A percentile compares a stretch with the other conserved stretches of the same genome.
These are phyloP conservation scores for Tinamus major DNA, from an alignment of 2,797 vertebrate genomes.

Conservation along the genomic window DNA sequence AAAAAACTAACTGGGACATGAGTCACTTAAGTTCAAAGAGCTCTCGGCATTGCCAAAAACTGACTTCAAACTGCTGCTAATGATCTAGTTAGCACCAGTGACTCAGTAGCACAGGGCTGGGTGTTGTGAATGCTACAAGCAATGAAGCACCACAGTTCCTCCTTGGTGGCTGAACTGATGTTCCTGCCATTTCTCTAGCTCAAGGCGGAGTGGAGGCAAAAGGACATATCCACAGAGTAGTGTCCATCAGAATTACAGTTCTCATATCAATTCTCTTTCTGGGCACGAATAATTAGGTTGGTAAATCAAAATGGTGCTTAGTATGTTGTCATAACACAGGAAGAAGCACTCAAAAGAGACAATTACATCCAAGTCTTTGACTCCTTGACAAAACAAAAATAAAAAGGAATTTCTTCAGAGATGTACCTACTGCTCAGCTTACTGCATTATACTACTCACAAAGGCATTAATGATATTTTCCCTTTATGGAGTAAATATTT, in stretches of 20 bases:
- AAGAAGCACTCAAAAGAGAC: slow-evolving; percentile 34
- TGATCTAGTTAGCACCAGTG: neutral
- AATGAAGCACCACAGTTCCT: neutral
- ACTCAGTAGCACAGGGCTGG: neutral
- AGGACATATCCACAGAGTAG: neutral
- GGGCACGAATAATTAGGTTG: slow-evolving; percentile 34
- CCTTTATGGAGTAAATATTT: neutral
- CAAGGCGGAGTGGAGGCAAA: neutral
- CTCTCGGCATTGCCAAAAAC: neutral
- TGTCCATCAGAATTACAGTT: neutral
- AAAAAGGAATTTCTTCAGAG: neutral
- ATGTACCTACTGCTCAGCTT: neutral
- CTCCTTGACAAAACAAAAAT: neutral
- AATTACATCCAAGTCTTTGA: neutral
- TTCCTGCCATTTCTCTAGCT: neutral
- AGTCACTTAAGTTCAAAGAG: neutral
- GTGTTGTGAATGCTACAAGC: neutral
- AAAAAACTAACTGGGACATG: neutral
- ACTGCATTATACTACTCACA: neutral
- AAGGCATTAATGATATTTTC: neutral
- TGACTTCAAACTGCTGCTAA: neutral
- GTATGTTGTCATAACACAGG: neutral
- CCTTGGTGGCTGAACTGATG: neutral
- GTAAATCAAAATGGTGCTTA: slow-evolving; percentile 33
- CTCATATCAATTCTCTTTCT: slow-evolving; percentile 48